Evolutionary conservation across 2,797 vertebrate species (phyloP).

Genomic region (Dermochelys coriacea): DNA sequence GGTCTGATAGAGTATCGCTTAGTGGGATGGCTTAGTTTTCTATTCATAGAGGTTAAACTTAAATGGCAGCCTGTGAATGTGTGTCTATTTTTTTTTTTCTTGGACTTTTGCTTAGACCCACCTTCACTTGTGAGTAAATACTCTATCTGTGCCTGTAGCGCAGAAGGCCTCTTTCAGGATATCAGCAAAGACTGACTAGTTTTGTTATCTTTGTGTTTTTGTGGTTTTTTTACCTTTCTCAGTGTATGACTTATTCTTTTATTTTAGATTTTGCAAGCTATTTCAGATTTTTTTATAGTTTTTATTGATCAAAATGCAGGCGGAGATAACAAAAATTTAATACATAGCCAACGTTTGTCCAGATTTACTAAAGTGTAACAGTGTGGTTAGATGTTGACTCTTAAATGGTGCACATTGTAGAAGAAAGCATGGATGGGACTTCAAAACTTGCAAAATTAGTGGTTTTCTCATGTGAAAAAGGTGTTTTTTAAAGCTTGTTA

Average conservation of each 20-base stretch:
- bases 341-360: neutral
- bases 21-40: fast-evolving
- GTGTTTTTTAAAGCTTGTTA: too few species aligned
- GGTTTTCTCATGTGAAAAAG: too few species aligned
- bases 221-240: neutral
- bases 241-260: neutral
- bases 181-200: too few species aligned
- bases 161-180: neutral
- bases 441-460: too few species aligned
- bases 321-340: neutral
- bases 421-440: too few species aligned
- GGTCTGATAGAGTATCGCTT: fast-evolving
- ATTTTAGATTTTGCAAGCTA: fast-evolving
- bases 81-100: neutral
- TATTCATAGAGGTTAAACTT: neutral
- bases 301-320: neutral
- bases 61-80: neutral
- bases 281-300: neutral
- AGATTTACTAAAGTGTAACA: neutral
- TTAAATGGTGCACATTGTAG: neutral
- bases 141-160: neutral
- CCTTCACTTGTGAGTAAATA: too few species aligned
- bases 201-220: neutral
- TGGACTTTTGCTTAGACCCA: neutral
- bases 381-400: neutral